These are phyloP conservation scores for Sycophila texana DNA, from an alignment of 2,888 invertebrate genomes.

Conservation along the genomic window DNA sequence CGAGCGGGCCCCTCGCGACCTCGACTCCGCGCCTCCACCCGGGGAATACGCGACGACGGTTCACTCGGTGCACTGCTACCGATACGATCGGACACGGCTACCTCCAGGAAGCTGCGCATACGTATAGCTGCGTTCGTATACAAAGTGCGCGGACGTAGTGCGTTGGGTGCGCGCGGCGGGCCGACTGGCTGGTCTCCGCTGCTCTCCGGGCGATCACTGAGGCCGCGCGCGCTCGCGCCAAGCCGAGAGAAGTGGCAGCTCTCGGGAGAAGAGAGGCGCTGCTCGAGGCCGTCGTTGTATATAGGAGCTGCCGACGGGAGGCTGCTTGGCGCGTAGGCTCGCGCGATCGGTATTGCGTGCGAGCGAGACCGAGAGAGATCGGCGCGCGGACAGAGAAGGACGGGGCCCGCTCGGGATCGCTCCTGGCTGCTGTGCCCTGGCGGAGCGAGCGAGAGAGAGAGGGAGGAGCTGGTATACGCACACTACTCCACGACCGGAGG, in stretches of 20 bases:
- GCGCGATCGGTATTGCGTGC: not conserved
- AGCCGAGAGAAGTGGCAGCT: not conserved
- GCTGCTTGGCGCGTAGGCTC: no score
- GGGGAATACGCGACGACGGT: not conserved
- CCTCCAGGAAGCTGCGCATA: not conserved
- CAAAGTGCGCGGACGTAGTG: not conserved
- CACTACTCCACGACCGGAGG: not conserved
- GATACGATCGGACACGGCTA: no score
- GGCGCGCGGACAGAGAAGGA: not conserved
- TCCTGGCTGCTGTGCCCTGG: not conserved
- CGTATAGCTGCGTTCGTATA: no score
- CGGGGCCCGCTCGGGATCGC: not conserved
- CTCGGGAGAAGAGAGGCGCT: conserved; percentile 21
- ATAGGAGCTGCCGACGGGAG: not conserved
- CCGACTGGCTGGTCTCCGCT: conserved; percentile 37
- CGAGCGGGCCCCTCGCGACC: no score
- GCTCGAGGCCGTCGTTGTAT: conserved; percentile 43
- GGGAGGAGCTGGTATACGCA: not conserved
- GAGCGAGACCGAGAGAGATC: conserved; percentile 14
- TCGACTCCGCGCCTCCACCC: not conserved
- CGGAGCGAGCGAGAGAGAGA: conserved; percentile 25
- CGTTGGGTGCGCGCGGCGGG: not conserved
- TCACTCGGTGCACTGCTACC: no score
- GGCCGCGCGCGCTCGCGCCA: conserved; percentile 4
- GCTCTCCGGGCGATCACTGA: conserved; percentile 45